Percentiles rank a stretch among this genome's conserved stretches.
Evolutionary conservation across 2,113 vertebrate genomes (phyloP).

Genomic region (Struthio camelus): DNA sequence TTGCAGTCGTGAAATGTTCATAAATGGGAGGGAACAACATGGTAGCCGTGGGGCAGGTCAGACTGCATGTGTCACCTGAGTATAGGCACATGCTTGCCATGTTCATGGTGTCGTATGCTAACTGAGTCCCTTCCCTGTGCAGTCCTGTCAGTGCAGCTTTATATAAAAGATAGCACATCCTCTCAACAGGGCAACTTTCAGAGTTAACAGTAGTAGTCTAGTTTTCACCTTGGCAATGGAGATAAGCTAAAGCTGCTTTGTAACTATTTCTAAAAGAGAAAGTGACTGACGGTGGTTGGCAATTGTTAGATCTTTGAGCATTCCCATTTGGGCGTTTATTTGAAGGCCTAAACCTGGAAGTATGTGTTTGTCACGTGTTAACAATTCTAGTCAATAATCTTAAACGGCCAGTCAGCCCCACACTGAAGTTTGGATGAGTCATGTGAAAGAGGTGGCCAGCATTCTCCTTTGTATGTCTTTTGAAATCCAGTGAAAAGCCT

Average conservation of each 20-base stretch:
- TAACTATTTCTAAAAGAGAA: background rate
- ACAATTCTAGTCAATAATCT: background rate
- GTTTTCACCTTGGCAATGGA: background rate
- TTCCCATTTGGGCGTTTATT: background rate
- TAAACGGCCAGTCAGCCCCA: background rate
- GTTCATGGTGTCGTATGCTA: background rate
- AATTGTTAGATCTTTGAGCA: background rate
- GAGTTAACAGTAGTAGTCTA: background rate
- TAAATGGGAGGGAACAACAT: background rate
- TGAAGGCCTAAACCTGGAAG: background rate
- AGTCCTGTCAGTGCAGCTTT: background rate
- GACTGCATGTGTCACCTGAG: background rate
- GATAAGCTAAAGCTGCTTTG: background rate
- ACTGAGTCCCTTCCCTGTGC: background rate
- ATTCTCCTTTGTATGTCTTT: background rate
- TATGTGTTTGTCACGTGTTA: background rate
- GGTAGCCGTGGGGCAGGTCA: rapidly evolving
- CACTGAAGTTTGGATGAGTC: background rate
- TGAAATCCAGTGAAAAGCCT: background rate
- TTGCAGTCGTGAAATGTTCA: background rate
- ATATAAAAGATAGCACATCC: background rate
- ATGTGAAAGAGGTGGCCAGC: background rate
- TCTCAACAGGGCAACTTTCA: background rate
- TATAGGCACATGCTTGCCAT: background rate
- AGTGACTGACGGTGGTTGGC: background rate